Conservation (phyloP, 2,797 vertebrate species). For the Gambelia wislizenii region DNA sequence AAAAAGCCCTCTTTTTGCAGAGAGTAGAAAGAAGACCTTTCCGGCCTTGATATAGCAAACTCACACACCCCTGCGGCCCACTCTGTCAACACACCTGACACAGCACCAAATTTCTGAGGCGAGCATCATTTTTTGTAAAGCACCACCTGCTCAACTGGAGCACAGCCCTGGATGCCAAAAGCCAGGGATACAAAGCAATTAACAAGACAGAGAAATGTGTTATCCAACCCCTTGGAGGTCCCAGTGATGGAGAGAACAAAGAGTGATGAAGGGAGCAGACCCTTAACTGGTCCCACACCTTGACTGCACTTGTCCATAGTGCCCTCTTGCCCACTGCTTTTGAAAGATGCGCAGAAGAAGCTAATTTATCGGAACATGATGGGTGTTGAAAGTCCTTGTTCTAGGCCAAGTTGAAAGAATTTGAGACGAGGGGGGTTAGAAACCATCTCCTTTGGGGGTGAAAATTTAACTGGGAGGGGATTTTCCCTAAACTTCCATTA, state of each 20-base stretch:
- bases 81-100: not conserved
- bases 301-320: not conserved
- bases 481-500: too few relatives aligned
- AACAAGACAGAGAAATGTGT: not conserved
- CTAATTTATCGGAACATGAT: not conserved
- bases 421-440: too few relatives aligned
- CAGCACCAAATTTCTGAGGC: not conserved
- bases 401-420: not conserved
- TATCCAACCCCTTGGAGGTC: not conserved
- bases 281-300: not conserved
- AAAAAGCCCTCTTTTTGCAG: not conserved
- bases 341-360: not conserved
- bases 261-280: not conserved
- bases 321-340: not conserved
- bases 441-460: too few relatives aligned
- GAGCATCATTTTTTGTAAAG: not conserved
- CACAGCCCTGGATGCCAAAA: not conserved
- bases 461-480: too few relatives aligned
- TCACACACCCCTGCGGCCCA: too few relatives aligned
- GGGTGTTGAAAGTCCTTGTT: too few relatives aligned
- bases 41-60: not conserved
- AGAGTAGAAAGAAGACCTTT: not conserved
- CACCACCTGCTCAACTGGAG: rapidly evolving
- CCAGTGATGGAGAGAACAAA: too few relatives aligned
- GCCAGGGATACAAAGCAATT: not conserved